A percentile compares a stretch with the other conserved stretches of the same genome.
Evolutionary conservation across 2,888 invertebrate genomes (phyloP).

Genomic region (Hypercompe scribonia): DNA sequence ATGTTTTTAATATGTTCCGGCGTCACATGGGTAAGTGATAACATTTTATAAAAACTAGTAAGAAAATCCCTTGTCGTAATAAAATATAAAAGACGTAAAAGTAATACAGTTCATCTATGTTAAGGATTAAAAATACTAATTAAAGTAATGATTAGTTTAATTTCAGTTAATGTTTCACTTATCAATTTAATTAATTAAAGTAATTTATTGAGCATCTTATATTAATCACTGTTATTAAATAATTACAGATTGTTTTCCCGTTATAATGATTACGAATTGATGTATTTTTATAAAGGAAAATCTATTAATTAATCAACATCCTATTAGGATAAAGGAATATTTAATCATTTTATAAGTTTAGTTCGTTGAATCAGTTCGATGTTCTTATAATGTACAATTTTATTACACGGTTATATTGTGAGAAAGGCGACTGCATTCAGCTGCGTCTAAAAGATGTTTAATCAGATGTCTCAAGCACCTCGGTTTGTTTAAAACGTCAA

Average conservation of each 20-base stretch:
- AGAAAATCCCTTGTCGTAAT: background rate
- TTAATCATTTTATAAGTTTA: background rate
- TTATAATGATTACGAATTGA: background rate
- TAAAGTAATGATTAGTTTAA: background rate
- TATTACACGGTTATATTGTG: background rate
- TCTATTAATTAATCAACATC: background rate
- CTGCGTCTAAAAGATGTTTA: background rate
- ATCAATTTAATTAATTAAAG: background rate
- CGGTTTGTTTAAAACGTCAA: background rate
- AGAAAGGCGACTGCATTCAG: background rate
- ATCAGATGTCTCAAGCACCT: background rate
- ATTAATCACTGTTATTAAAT: background rate
- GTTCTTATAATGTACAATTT: background rate
- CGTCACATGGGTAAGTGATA: constrained; percentile 9
- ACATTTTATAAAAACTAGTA: background rate
- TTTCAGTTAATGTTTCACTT: background rate
- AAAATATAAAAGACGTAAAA: background rate
- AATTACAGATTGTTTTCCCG: background rate
- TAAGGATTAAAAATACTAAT: too few species aligned
- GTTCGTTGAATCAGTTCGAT: background rate
- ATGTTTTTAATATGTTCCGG: constrained; percentile 12
- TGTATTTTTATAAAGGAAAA: background rate
- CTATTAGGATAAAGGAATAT: background rate
- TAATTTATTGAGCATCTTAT: background rate
- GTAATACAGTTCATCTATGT: background rate